Conservation (phyloP, 2,888 invertebrate species). For the Galeopsomyia nigrocyanea region DNA sequence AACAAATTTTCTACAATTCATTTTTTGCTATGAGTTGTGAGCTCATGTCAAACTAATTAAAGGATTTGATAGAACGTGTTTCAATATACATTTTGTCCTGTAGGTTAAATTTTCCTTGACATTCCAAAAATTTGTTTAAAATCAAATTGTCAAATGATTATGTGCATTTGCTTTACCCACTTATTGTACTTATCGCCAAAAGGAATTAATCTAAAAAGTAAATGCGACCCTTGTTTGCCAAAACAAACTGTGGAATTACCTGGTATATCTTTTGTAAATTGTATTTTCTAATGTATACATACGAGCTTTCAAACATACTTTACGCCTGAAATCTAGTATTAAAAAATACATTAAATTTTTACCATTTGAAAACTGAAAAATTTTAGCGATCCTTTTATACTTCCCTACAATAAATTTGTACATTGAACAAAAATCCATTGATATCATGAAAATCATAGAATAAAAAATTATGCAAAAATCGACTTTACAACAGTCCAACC, state of each 20-base stretch:
- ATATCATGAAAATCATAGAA: too few relatives aligned
- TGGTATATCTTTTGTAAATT: constrained; percentile 40
- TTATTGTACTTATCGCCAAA: constrained; percentile 39
- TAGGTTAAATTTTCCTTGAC: constrained; percentile 18
- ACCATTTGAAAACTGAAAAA: constrained; percentile 22
- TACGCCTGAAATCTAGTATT: constrained; percentile 30
- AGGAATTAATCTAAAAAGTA: constrained; percentile 29
- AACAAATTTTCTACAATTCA: not conserved
- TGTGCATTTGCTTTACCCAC: constrained; percentile 26
- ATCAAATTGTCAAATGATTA: constrained; percentile 9
- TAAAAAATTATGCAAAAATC: too few relatives aligned
- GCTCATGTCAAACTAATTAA: constrained; percentile 25
- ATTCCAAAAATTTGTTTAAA: constrained; percentile 32
- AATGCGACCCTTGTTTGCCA: constrained; percentile 27
- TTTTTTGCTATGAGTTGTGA: constrained; percentile 24
- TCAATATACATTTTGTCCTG: constrained; percentile 20
- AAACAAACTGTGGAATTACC: constrained; percentile 12
- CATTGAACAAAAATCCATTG: too few relatives aligned
- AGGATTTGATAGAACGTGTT: constrained; percentile 33
- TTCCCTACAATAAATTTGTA: too few relatives aligned
- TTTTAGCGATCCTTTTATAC: too few relatives aligned
- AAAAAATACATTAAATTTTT: constrained; percentile 39
- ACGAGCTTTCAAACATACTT: constrained; percentile 21
- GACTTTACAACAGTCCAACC: too few relatives aligned
- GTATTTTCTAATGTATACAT: constrained; percentile 13